phyloP scores from a whole-genome alignment of 1,140 invertebrate species.

The Hyles vespertilio region DNA sequence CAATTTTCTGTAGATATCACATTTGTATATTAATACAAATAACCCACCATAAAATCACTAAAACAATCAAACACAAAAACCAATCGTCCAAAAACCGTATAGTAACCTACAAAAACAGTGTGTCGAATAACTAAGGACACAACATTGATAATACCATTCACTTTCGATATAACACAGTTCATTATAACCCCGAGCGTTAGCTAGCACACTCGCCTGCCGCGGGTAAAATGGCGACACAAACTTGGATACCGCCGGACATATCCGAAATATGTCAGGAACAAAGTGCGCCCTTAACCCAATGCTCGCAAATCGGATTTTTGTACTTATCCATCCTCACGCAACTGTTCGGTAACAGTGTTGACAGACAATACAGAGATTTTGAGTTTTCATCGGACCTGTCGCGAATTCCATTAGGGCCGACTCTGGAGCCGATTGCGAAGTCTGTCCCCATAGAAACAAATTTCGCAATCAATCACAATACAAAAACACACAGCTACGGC shows the following conservation, averaged over 20 bases:
- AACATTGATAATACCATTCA: constrained; percentile 3
- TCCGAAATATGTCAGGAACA: constrained; percentile 69
- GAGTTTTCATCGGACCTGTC: not conserved
- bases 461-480: constrained; percentile 12
- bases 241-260: constrained; percentile 77
- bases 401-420: not conserved
- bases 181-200: constrained; percentile 1
- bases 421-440: not conserved
- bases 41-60: too few species aligned
- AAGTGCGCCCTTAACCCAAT: constrained; percentile 74
- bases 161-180: constrained; percentile 2
- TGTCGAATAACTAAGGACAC: constrained; percentile 3
- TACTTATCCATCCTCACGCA: constrained; percentile 76
- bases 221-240: constrained; percentile 28
- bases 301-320: constrained; percentile 75
- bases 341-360: constrained; percentile 75
- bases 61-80: too few species aligned
- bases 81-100: not conserved
- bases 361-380: constrained; percentile 23
- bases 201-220: not conserved
- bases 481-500: constrained; percentile 18
- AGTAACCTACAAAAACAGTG: not conserved
- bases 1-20: too few species aligned
- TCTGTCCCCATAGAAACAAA: constrained; percentile 3
- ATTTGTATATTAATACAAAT: too few species aligned